A percentile compares a stretch with the other conserved stretches of the same genome.
phyloP scores from a whole-genome alignment of 2,888 invertebrate genomes.

The Sicus ferrugineus region DNA sequence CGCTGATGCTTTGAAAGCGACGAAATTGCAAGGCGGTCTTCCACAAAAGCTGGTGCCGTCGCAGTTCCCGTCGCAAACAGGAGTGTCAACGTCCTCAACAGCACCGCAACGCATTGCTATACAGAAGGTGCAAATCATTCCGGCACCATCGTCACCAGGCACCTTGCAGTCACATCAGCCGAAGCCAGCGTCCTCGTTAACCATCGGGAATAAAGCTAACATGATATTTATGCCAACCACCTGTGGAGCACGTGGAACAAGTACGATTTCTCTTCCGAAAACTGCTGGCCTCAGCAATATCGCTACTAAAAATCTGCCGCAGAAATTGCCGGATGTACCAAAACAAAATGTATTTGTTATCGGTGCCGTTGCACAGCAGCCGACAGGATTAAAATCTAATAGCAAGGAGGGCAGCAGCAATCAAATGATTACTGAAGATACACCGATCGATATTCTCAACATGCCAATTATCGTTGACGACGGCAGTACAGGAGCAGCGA shows the following conservation, averaged over 20 bases:
- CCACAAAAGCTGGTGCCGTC: conserved; percentile 43
- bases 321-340: conserved; percentile 19
- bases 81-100: conserved; percentile 46
- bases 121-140: conserved; percentile 62
- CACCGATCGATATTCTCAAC: conserved; percentile 67
- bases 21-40: conserved; percentile 41
- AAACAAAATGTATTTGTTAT: conserved; percentile 57
- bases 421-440: conserved; percentile 68
- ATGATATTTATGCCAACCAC: conserved; percentile 60
- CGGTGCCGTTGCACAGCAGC: conserved; percentile 41
- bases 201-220: conserved; percentile 43
- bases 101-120: conserved; percentile 56
- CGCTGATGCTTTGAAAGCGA: conserved; percentile 42
- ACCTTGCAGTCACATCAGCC: conserved; percentile 30
- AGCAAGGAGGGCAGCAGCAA: conserved; percentile 38
- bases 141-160: conserved; percentile 49
- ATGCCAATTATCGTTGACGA: conserved; percentile 60
- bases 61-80: conserved; percentile 35
- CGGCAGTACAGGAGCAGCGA: neutral
- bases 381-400: neutral
- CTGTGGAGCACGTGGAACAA: conserved; percentile 34
- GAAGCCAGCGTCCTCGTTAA: conserved; percentile 14
- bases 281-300: conserved; percentile 37
- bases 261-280: conserved; percentile 42
- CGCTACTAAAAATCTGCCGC: conserved; percentile 16